Evolutionary conservation across 2,888 invertebrate genomes (phyloP), one percentile per base, ranked within the genome.

Genomic region (Rhogogaster chlorosoma): DNA sequence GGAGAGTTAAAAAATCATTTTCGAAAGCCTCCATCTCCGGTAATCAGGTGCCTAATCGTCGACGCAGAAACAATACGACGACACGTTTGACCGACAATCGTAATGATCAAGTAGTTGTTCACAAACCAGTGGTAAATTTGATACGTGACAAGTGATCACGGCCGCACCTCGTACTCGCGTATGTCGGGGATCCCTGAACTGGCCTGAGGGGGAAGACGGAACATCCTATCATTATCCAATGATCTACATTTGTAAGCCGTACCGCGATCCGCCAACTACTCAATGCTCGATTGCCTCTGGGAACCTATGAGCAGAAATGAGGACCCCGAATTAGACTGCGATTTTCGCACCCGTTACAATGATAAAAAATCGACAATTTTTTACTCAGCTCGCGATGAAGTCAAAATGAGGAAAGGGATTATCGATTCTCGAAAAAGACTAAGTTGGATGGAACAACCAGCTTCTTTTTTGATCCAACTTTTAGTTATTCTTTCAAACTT

Each of bases 181-280:
- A 26, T 73, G 71, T 42, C 64, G 67, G 57, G 67, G 42, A 67
- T 45, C 38, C n/a, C 64, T 15, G 67, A 18, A 61, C 7, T 38
- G 86, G 87, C 9, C 53, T 36, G 85, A 88, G 89, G 87, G 88
- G 89, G 89, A 26, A 89, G 88, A n/a, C 87, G 89, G 87, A 89
- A 91, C 92, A 91, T 92, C 91, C 91, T 89, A 91, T 91, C 90
- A 92, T 92, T 92, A 92, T 92, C 88, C 92, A 92, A 92, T 92
- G 91, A 92, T 91, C 88, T 86, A 86, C 88, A 87, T 89, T 88
- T 90, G 89, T 90, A 49, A 45, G 70, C 29, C 83, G 64, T 18
- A 29, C 67, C 67, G 83, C 29, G 42, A 83, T 83, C 83, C 67
- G 80, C 80, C 61, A 36, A 80, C 61, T 29, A 67, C 83, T 64